These are phyloP conservation scores for Dorcus hopei DNA, from an alignment of 2,888 invertebrate species.

Conservation along the genomic window DNA sequence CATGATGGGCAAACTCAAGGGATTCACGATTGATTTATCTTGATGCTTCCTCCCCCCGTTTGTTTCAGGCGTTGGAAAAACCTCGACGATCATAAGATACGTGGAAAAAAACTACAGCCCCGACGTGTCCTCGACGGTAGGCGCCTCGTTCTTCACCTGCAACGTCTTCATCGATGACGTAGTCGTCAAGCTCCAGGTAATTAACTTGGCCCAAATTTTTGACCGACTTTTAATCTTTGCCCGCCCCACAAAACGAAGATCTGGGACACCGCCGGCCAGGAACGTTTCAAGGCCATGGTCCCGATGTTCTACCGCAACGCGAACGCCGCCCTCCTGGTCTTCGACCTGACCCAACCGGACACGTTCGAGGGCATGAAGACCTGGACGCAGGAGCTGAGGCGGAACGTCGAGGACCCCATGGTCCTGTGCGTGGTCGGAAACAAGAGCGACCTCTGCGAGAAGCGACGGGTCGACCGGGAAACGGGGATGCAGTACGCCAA, in stretches of 20 bases:
- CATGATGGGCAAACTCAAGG: too few species aligned
- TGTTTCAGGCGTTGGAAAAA: constrained; percentile 83
- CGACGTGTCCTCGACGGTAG: constrained; percentile 79
- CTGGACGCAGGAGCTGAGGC: constrained; percentile 80
- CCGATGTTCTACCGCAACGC: constrained; percentile 94
- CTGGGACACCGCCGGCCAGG: constrained; percentile 89
- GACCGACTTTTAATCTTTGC: background rate
- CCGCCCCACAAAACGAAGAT: constrained; percentile 52
- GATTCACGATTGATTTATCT: too few species aligned
- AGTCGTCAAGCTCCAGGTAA: constrained; percentile 74
- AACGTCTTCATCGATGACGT: constrained; percentile 70
- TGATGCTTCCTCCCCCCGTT: background rate
- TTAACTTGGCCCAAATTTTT: constrained; percentile 8
- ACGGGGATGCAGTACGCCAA: constrained; percentile 76
- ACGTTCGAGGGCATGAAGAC: constrained; percentile 76
- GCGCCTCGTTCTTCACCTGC: constrained; percentile 86
- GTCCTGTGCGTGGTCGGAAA: constrained; percentile 81
- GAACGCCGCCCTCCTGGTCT: constrained; percentile 84
- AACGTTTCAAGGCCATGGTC: constrained; percentile 85
- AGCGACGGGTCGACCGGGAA: constrained; percentile 58
- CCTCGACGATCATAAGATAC: constrained; percentile 78
- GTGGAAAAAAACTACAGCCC: constrained; percentile 74
- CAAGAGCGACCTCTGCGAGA: constrained; percentile 71
- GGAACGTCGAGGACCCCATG: constrained; percentile 77
- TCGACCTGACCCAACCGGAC: constrained; percentile 74